Evolutionary conservation across 2,888 invertebrate species (phyloP), one percentile per base, ranked within the genome.

Genomic region (Yponomeuta malinellus): DNA sequence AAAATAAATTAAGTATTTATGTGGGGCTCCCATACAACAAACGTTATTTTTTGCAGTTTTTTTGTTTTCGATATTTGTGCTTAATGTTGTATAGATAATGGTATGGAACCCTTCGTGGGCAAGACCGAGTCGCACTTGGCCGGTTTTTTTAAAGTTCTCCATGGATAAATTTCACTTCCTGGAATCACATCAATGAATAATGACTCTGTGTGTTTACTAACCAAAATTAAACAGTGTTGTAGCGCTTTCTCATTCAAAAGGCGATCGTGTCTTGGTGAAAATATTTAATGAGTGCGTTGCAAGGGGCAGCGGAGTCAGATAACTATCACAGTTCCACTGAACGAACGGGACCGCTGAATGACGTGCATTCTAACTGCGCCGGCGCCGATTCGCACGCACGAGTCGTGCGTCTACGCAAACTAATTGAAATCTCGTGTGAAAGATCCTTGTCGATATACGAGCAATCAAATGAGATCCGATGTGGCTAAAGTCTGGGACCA

Each of bases 291-390:
- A 71, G 72, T 74, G 71, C 74, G 78, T 76, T 78, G 52, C 52
- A 59, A 59, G 15, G 52, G 12, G 15, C 15, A 59, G 15, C 15
- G 52, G 52, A 31, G 65, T 65, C 31, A 65, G 65, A 65, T 65
- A 73, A 72, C 75, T 73, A 78, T 78, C 78, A 71, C 66, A 73
- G 75, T 82, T 83, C 79, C 81, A 79, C 74, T 74, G 78, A 83
- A 77, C 75, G 68, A 75, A 71, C 71, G 72, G 72, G 70, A 63
- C 72, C 67, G 12, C 76, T 77, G 79, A 81, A 76, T 79, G 78
- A 77, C 77, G 74, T 76, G 77, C 78, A 65, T 78, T 71, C 67
- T 67, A n/a, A 5, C 33, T 43, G 67, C 67, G 67, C 67, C 12
- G 67, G 67, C 67, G 67, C 37, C 67, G 15, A 10, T n/a, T 67